These are phyloP conservation scores for Pegoplata infirma DNA, from an alignment of 2,888 invertebrate species.

Conservation along the genomic window DNA sequence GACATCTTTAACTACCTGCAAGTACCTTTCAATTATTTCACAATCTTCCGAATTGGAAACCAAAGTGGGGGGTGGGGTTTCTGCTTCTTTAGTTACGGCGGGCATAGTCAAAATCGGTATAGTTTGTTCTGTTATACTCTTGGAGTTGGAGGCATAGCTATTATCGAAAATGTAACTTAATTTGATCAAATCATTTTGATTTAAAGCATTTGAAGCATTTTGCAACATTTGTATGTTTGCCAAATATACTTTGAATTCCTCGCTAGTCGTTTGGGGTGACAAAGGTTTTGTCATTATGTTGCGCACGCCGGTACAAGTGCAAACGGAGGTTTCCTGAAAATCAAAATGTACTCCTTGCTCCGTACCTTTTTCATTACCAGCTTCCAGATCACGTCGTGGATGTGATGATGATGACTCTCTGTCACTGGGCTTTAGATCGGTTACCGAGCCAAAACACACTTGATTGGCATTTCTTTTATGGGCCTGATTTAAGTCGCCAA, in stretches of 20 bases:
- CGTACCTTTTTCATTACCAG: background rate
- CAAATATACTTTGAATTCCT: conserved; percentile 85
- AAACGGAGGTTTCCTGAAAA: conserved; percentile 70
- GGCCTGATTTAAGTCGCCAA: conserved; percentile 71
- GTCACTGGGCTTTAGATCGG: conserved; percentile 75
- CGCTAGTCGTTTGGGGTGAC: conserved; percentile 83
- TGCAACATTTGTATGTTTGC: conserved; percentile 86
- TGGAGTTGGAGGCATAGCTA: conserved; percentile 69
- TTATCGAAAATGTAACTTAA: conserved; percentile 81
- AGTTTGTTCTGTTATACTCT: conserved; percentile 60
- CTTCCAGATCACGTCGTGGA: background rate
- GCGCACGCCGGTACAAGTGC: conserved; percentile 78
- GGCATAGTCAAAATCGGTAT: conserved; percentile 58
- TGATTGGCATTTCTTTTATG: conserved; percentile 71
- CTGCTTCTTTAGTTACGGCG: conserved; percentile 63
- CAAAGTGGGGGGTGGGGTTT: conserved; percentile 68
- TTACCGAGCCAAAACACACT: conserved; percentile 77
- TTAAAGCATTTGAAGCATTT: conserved; percentile 83
- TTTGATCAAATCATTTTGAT: conserved; percentile 81
- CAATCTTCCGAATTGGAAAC: conserved; percentile 72
- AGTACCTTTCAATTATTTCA: conserved; percentile 70
- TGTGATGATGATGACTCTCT: conserved; percentile 3
- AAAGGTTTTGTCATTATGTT: conserved; percentile 83
- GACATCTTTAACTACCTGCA: conserved; percentile 67
- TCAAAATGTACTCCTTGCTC: conserved; percentile 61